Conservation (phyloP, 2,113 vertebrate genomes). For the Acrocephalus arundinaceus region DNA sequence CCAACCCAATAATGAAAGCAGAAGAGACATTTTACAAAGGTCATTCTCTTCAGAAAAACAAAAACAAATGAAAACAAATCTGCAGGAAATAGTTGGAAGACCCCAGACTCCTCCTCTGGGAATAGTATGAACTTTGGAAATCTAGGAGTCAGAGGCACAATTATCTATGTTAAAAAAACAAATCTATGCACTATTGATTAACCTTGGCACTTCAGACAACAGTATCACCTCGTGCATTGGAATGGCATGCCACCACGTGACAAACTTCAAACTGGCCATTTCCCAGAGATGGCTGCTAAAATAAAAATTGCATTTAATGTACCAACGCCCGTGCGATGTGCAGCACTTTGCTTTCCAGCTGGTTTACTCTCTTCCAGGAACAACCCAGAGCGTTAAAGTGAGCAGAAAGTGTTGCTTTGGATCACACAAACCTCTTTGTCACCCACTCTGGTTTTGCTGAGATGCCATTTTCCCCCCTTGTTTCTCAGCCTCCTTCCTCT, state of each 20-base stretch:
- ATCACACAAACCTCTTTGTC: constrained; percentile 8
- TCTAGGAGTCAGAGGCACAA: not conserved
- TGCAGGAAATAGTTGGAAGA: not conserved
- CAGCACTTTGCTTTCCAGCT: not conserved
- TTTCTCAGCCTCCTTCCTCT: constrained; percentile 37
- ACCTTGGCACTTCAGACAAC: not conserved
- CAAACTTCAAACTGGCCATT: not conserved
- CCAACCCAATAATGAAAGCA: not conserved
- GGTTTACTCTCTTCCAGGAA: not conserved
- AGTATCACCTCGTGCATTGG: not conserved
- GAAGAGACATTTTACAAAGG: not conserved
- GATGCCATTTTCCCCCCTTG: constrained; percentile 21
- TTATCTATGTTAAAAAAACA: not conserved
- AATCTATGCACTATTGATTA: not conserved
- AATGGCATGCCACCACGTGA: not conserved
- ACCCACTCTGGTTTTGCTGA: constrained; percentile 11
- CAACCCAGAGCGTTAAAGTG: not conserved
- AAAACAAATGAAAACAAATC: not conserved
- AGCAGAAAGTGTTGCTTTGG: not conserved
- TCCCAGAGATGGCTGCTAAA: not conserved
- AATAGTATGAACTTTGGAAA: not conserved
- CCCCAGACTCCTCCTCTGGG: not conserved
- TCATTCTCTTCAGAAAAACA: not conserved
- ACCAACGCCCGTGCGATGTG: not conserved
- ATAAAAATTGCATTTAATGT: not conserved